Evolutionary conservation across 2,113 vertebrate genomes (phyloP), one percentile per base, ranked within the genome.

Genomic region (Dicaeum eximium): DNA sequence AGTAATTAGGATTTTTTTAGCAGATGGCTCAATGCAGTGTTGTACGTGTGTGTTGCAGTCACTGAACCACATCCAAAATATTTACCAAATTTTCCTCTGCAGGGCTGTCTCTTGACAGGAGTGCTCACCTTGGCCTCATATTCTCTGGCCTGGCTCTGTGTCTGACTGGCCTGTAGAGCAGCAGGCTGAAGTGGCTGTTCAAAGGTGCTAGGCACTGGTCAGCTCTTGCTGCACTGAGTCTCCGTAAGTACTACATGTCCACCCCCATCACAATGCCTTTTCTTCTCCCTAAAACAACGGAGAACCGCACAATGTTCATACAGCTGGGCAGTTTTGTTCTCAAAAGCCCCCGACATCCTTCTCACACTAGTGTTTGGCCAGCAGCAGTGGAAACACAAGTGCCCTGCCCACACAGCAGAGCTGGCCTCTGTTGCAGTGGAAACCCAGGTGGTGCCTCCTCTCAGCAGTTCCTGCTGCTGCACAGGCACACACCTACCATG

Each of bases 401-500:
- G 4, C 13, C 7, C 8, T 28, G n/a, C 31, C 18, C 6, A 1
- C 9, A 10, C 15, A 86, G 58, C 54, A 77, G 56, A 72, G 14
- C 12, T 15, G 19, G 53, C 10, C 14, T 35, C 28, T 40, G 38
- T 5, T 0, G 1, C 53, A n/a, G 37, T 10, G 37, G 44, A 33
- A 67, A n/a, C 19, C 8, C 54, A 20, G 33, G 15, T 3, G 5
- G 19, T 13, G 19, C 1, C 4, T 35, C 15, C 13, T 24, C 25
- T 50, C n/a, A 13, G 78, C 23, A 62, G 28, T 5, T 74, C 56
- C 38, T 58, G 44, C n/a, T 2, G 23, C 25, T 1, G 1, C 35
- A 21, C 8, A 11, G 20, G 15, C 25, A 51, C 0, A 2, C 40
- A 21, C 28, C 28, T 53, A n/a, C 72, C 0, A 3, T 1, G 3